Conservation (phyloP, 2,888 invertebrate species). For the Slavum lentiscoides region DNA sequence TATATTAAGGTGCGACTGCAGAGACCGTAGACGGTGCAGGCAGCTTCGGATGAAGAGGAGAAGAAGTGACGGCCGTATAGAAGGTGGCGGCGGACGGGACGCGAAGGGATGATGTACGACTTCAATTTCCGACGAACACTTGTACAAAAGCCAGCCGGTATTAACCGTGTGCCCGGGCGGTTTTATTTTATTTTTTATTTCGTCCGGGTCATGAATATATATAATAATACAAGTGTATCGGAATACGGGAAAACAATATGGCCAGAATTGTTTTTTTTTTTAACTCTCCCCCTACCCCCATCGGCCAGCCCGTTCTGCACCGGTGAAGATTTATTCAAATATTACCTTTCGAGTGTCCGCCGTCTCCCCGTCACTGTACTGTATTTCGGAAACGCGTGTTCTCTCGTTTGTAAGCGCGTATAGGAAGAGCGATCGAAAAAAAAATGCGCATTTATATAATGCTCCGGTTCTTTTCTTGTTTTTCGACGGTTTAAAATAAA, state of each 20-base stretch:
- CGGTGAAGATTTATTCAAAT: constrained; percentile 49
- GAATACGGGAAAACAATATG: constrained; percentile 39
- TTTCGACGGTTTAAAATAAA: constrained; percentile 37
- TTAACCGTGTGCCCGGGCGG: constrained; percentile 29
- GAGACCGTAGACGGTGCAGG: no score
- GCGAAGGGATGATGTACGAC: constrained; percentile 51
- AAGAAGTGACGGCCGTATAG: not conserved
- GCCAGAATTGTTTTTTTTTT: constrained; percentile 39
- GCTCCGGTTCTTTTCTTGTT: constrained; percentile 22
- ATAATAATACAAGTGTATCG: not conserved
- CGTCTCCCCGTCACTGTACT: not conserved
- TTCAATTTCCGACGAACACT: constrained; percentile 52
- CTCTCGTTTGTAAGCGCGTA: not conserved
- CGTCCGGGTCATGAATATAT: constrained; percentile 18
- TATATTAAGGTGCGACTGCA: constrained; percentile 35
- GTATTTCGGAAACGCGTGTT: not conserved
- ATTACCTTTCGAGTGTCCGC: constrained; percentile 36
- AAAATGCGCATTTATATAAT: constrained; percentile 34
- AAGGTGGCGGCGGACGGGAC: not conserved
- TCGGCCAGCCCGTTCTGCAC: not conserved
- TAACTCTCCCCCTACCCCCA: not conserved
- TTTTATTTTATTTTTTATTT: constrained; percentile 3
- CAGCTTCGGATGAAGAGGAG: not conserved
- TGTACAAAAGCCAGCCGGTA: constrained; percentile 42
- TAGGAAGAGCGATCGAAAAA: constrained; percentile 1